phyloP scores from a whole-genome alignment of 2,113 vertebrate species.

The Ancistrus triradiatus region DNA sequence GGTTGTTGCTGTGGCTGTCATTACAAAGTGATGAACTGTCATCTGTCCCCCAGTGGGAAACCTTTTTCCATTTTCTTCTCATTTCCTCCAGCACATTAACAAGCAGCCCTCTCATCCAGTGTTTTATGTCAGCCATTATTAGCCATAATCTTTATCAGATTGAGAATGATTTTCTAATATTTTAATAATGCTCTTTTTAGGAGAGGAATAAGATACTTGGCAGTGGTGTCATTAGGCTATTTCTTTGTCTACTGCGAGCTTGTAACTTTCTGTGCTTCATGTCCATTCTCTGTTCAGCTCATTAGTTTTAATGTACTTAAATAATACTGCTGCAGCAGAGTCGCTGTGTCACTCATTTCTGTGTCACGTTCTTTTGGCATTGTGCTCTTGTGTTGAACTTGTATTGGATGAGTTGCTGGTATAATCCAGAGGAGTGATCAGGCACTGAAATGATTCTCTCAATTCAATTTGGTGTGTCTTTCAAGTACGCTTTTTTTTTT shows the following conservation, averaged over 20 bases:
- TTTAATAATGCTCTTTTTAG: background rate
- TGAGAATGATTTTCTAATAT: constrained; percentile 1
- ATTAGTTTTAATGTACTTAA: background rate
- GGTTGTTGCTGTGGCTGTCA: constrained; percentile 26
- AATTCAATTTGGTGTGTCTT: constrained; percentile 21
- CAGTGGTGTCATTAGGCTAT: background rate
- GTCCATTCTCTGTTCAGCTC: background rate
- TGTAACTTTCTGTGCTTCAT: background rate
- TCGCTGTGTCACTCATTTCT: background rate
- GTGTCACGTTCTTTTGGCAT: constrained; percentile 13
- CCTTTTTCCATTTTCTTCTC: constrained; percentile 10
- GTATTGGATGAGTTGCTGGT: constrained; percentile 19
- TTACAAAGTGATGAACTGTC: constrained; percentile 42
- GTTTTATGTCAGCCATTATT: constrained; percentile 17
- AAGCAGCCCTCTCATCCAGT: background rate
- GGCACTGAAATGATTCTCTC: constrained; percentile 14
- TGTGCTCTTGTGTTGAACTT: constrained; percentile 24
- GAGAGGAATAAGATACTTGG: background rate
- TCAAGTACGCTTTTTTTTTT: background rate
- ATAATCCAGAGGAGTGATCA: constrained; percentile 15
- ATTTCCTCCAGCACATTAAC: constrained; percentile 25
- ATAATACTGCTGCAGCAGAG: background rate
- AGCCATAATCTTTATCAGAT: constrained; percentile 6
- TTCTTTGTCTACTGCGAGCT: background rate
- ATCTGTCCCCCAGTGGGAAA: constrained; percentile 15